These are phyloP conservation scores for Escarpia spicata DNA, from an alignment of 2,888 invertebrate species.

Conservation along the genomic window DNA sequence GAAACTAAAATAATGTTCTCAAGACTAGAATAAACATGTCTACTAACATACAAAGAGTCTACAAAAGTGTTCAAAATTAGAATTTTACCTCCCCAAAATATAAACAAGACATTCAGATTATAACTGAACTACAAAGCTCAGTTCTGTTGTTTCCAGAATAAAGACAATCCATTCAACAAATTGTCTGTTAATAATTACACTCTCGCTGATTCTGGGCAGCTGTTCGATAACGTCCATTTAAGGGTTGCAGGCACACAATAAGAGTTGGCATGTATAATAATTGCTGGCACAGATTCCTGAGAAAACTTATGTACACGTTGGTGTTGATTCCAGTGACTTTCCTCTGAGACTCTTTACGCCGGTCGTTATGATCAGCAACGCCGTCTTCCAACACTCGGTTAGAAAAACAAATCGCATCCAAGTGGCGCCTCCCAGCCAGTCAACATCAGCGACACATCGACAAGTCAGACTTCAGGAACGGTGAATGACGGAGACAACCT, in stretches of 20 bases:
- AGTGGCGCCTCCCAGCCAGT: constrained; percentile 19
- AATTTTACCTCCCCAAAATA: neutral
- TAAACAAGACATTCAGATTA: neutral
- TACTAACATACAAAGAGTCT: too few relatives aligned
- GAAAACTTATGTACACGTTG: too few relatives aligned
- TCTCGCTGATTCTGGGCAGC: too few relatives aligned
- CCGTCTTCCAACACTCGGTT: constrained; percentile 42
- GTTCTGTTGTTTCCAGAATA: too few relatives aligned
- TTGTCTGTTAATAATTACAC: too few relatives aligned
- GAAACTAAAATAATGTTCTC: too few relatives aligned
- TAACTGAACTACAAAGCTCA: neutral
- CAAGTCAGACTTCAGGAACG: constrained; percentile 12
- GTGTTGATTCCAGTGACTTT: constrained; percentile 44
- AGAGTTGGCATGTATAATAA: too few relatives aligned
- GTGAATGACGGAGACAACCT: neutral
- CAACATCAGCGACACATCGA: neutral
- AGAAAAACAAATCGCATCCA: neutral
- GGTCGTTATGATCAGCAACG: constrained; percentile 84
- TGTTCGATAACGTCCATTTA: too few relatives aligned
- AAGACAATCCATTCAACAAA: too few relatives aligned
- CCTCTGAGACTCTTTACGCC: constrained; percentile 79
- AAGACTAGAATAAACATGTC: too few relatives aligned
- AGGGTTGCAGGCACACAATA: too few relatives aligned
- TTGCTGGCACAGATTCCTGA: too few relatives aligned
- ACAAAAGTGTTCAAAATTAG: neutral